A percentile compares a stretch with the other conserved stretches of the same genome.
phyloP scores from a whole-genome alignment of 2,113 vertebrate species.

The Spermophilus dauricus region DNA sequence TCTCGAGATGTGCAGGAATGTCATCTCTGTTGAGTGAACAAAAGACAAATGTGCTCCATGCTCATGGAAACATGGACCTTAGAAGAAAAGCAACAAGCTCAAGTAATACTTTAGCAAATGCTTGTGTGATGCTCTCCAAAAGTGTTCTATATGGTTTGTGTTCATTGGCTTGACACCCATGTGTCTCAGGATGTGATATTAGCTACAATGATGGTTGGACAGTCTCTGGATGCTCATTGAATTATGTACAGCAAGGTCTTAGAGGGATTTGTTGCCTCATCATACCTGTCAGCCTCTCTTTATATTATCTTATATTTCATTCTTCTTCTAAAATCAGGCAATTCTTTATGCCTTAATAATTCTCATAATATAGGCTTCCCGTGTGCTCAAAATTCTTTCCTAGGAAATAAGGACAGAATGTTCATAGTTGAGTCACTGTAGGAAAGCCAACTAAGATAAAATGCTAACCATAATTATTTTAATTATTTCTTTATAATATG shows the following conservation, averaged over 20 bases:
- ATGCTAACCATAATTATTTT: not conserved
- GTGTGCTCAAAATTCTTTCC: not conserved
- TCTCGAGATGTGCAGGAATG: not conserved
- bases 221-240: not conserved
- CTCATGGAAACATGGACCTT: not conserved
- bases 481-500: not conserved
- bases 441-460: not conserved
- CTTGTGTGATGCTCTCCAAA: not conserved
- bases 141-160: not conserved
- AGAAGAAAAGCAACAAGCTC: not conserved
- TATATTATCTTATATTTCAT: not conserved
- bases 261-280: not conserved
- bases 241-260: fast-evolving
- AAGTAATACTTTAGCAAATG: not conserved
- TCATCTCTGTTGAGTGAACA: not conserved
- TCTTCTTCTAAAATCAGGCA: not conserved
- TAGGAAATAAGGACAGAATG: not conserved
- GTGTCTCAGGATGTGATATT: not conserved
- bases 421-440: not conserved
- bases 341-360: not conserved
- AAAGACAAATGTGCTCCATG: not conserved
- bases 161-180: not conserved
- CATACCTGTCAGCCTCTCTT: not conserved
- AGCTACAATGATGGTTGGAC: not conserved
- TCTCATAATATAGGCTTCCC: not conserved